Percentiles rank a stretch among this genome's conserved stretches.
phyloP scores from a whole-genome alignment of 2,113 vertebrate genomes.

The Albula glossodonta region DNA sequence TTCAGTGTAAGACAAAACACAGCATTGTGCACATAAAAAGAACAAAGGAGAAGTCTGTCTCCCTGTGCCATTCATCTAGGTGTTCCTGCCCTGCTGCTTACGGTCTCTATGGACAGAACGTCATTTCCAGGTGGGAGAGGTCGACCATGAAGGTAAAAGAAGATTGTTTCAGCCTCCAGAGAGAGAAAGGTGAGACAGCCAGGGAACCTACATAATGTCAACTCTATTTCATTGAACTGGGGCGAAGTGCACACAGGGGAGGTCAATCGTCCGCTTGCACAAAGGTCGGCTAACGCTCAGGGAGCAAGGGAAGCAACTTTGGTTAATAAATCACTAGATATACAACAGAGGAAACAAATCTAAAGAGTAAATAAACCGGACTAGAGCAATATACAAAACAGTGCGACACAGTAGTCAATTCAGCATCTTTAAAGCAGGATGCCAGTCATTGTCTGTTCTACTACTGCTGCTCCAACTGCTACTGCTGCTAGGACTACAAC shows the following conservation, averaged over 20 bases:
- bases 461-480: no score
- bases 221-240: not conserved
- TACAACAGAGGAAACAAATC: not conserved
- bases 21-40: not conserved
- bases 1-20: not conserved
- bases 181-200: constrained; percentile 7
- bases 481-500: no score
- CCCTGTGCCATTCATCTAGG: constrained; percentile 12
- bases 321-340: not conserved
- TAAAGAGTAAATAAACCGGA: not conserved
- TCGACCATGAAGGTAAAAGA: constrained; percentile 34
- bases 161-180: constrained; percentile 33
- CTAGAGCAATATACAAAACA: not conserved
- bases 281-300: not conserved
- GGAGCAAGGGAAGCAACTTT: not conserved
- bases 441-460: no score
- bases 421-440: no score
- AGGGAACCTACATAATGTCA: constrained; percentile 4
- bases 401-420: no score
- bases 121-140: constrained; percentile 34
- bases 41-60: not conserved
- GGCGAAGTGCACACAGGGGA: not conserved
- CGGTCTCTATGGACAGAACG: constrained; percentile 15
- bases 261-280: not conserved
- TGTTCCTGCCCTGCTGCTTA: not conserved